Percentiles rank a stretch among this genome's conserved stretches.
These are phyloP conservation scores for Tetragonula clypearis DNA, from an alignment of 1,140 invertebrate genomes.

Conservation along the genomic window DNA sequence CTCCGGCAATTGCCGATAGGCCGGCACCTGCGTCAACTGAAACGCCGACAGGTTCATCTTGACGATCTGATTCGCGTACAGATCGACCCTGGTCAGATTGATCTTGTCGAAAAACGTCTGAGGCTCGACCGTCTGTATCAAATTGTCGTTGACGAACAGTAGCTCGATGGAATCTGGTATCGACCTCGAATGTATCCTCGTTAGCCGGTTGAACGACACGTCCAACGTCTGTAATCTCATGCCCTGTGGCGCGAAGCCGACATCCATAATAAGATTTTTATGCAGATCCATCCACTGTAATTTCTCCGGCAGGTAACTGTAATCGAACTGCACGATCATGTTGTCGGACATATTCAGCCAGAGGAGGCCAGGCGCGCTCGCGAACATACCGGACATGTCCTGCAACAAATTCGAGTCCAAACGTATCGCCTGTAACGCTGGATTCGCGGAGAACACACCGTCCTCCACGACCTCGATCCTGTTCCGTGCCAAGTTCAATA, in stretches of 20 bases:
- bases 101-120: conserved; percentile 91
- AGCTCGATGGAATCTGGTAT: conserved; percentile 91
- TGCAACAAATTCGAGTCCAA: conserved; percentile 90
- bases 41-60: conserved; percentile 90
- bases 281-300: conserved; percentile 92
- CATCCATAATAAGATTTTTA: conserved; percentile 88
- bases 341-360: conserved; percentile 94
- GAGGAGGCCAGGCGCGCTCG: conserved; percentile 87
- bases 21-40: conserved; percentile 85
- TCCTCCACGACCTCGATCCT: conserved; percentile 88
- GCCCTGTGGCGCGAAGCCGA: conserved; percentile 83
- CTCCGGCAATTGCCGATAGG: conserved; percentile 86
- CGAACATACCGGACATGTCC: conserved; percentile 90
- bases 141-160: conserved; percentile 92
- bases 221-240: conserved; percentile 87
- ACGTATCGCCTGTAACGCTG: conserved; percentile 89
- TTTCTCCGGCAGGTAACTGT: conserved; percentile 88
- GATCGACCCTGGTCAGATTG: conserved; percentile 90
- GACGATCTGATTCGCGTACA: conserved; percentile 91
- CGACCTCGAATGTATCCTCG: conserved; percentile 85
- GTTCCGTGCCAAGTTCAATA: conserved; percentile 92
- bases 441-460: conserved; percentile 88
- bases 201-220: conserved; percentile 90
- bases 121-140: conserved; percentile 87
- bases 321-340: conserved; percentile 90